Evolutionary conservation across 2,113 vertebrate genomes (phyloP), one percentile per base, ranked within the genome.

Genomic region (Mesocricetus auratus): DNA sequence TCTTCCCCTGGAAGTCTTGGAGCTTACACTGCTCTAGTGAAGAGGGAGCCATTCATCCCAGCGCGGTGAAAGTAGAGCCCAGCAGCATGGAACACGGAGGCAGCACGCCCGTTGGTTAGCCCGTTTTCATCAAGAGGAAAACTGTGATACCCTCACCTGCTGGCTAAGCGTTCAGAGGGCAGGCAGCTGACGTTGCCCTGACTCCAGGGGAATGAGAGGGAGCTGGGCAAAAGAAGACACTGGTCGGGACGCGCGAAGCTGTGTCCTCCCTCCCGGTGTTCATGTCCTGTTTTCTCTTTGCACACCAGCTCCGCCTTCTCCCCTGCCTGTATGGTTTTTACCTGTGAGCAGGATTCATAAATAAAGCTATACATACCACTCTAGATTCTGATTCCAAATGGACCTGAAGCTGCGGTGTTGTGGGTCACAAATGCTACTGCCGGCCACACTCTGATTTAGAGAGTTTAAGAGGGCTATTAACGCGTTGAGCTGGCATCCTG

Each of bases 1-100:
- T 92, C 96, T 97, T 97, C 95, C 75, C 89, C 96, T 96, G 97
- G 97, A 97, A 98, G 82, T 75, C 83, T 97, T 94, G 94, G 96
- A 95, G 96, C 96, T 97, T 95, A 91, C 93, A 82, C 53, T 89
- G 36, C 45, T 98, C 96, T 93, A 97, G 93, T 92, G 94, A 91
- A 97, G 66, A 96, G 91, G 73, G 89, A 89, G 93, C 96, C 97
- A 94, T 77, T 93, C 89, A 94, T 95, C 97, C 90, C 96, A 96
- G 97, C 94, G 53, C 86, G 47, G 75, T n/a, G 26, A 74, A 69
- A 71, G 89, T 56, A 96, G 78, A 93, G 90, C 66, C 75, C 36
- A 92, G 96, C 81, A 93, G 91, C 71, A 45, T 69, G 94, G 73
- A 53, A 98, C 89, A 92, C 45, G 73, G 56, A 78, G 58, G 47